Base-by-base conservation (phyloP, 1,140 invertebrate species). In the Dryas iulia region DNA sequence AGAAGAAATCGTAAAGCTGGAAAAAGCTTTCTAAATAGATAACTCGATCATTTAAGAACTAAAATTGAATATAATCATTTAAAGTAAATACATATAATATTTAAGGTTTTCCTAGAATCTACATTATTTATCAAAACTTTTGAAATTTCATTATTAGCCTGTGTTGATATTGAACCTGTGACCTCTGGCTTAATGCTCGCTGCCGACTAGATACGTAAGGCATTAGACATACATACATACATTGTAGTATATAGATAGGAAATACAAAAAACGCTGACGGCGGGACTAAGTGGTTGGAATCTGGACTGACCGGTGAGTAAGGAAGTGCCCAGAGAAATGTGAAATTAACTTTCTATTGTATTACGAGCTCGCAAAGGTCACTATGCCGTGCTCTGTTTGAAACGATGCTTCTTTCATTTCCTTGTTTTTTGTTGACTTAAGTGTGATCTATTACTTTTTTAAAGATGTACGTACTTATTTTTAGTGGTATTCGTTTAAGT, bases 251-350 rank as follows among this genome's bases (percentile, higher is more conserved):
- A 24, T 6, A 3, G 21, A 56, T 26, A 26, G 69, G 66, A 74
- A 54, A 14, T 56, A 11, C 35, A 66, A 59, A 59, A 61, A 68
- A 68, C 25, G 25, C 31, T 65, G 56, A 65, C 56, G 25, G 6
- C 47, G 59, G 59, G 57, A 23, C 23, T 61, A 24, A 60, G 35
- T 67, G 35, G 53, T 28, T 72, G 62, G 72, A 79, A 73, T 79
- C 81, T 81, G 26, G 72, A 71, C 65, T 31, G 65, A 74, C 72
- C 65, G 69, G 72, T 71, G 69, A 68, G 28, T 33, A 57, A 63
- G 67, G 54, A 68, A 66, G 64, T 39, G 56, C 25, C 11, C 56
- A 53, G 18, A 61, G 47, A 56, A 69, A 62, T 62, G 67, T 69
- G 60, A 69, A 71, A 66, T 66, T 60, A 25, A 66, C 62, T 71